A percentile compares a stretch with the other conserved stretches of the same genome.
These are phyloP conservation scores for Hypotaenidia philippensis DNA, from an alignment of 2,797 vertebrate genomes.

Conservation along the genomic window DNA sequence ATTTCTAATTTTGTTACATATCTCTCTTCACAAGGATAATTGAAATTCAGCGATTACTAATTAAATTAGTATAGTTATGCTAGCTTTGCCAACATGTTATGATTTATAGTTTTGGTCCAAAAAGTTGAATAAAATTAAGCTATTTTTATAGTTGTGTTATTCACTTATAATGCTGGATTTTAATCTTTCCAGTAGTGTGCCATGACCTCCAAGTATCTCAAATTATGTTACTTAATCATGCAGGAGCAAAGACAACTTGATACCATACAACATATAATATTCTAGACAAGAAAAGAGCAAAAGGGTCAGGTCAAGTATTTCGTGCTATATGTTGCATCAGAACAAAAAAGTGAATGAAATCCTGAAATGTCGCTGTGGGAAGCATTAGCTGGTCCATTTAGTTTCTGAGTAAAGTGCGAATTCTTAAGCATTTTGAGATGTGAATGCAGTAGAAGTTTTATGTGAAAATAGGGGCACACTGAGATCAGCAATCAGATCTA, in stretches of 20 bases:
- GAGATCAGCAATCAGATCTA: neutral
- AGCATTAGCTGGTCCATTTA: neutral
- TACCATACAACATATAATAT: neutral
- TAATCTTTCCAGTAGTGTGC: neutral
- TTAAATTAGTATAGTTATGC: conserved; percentile 24
- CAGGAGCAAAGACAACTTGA: neutral
- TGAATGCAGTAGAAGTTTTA: neutral
- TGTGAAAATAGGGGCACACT: neutral
- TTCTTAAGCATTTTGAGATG: neutral
- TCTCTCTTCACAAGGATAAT: conserved; percentile 12
- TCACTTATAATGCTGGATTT: neutral
- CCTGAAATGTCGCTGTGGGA: neutral
- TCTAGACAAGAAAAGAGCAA: neutral
- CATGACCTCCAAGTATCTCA: neutral
- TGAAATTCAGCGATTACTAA: conserved; percentile 1
- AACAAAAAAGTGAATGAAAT: neutral
- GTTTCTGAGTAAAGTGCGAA: neutral
- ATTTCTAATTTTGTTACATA: neutral
- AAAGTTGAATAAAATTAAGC: neutral
- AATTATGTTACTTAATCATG: conserved; percentile 2
- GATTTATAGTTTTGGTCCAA: conserved; percentile 7
- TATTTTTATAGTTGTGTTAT: neutral
- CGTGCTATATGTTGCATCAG: neutral
- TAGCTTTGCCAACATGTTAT: neutral
- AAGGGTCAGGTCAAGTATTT: neutral